These are phyloP conservation scores for Hylyphantes graminicola DNA, from an alignment of 1,140 invertebrate species.

Conservation along the genomic window DNA sequence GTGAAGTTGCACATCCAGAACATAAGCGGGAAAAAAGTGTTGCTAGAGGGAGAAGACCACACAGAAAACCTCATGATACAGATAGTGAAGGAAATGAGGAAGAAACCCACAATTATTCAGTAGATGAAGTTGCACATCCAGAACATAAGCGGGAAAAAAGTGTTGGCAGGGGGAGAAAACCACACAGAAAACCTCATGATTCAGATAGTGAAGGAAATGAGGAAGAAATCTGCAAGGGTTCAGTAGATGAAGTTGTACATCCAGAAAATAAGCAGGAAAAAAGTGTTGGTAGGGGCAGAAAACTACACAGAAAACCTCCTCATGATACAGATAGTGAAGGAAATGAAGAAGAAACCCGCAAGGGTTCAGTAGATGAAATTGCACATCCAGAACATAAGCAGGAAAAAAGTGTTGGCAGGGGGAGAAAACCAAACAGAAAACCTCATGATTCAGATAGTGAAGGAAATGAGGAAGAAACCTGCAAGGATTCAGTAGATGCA, in stretches of 20 bases:
- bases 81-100: background rate
- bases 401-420: background rate
- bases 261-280: no score
- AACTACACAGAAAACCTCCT: background rate
- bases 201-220: no score
- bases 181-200: background rate
- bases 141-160: no score
- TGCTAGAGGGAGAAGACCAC: background rate
- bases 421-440: background rate
- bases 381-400: conserved; percentile 4
- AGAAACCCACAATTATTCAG: no score
- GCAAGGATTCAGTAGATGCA: conserved; percentile 13
- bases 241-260: no score
- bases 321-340: background rate
- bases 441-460: conserved; percentile 35
- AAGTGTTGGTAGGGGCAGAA: background rate
- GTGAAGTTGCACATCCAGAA: background rate
- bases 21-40: no score
- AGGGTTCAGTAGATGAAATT: background rate
- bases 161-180: background rate
- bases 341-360: background rate
- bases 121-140: background rate
- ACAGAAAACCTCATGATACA: background rate
- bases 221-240: no score
- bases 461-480: conserved; percentile 29